phyloP scores from a whole-genome alignment of 2,113 vertebrate species.

The Chloropsis hardwickii region DNA sequence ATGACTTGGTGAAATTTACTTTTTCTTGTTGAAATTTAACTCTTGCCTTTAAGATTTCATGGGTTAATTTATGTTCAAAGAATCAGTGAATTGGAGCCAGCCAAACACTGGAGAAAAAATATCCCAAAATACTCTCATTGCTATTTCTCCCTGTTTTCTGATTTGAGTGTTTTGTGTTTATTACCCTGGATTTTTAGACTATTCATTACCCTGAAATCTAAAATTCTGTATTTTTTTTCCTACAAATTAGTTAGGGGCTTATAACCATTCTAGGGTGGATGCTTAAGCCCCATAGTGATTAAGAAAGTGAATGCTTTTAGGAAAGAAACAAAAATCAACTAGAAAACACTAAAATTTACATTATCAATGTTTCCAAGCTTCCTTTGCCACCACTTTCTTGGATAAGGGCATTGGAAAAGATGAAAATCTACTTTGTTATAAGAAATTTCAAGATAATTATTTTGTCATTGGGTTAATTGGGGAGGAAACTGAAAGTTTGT shows the following conservation, averaged over 20 bases:
- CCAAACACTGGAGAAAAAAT: neutral
- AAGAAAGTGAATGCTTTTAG: neutral
- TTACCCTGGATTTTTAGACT: neutral
- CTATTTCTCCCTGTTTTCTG: neutral
- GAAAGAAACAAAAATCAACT: neutral
- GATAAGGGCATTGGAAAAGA: neutral
- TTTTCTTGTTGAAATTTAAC: neutral
- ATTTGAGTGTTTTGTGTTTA: neutral
- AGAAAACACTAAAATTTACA: neutral
- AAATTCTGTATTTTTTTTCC: neutral
- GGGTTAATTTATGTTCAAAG: rapidly evolving
- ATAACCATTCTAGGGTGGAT: neutral
- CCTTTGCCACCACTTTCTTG: neutral
- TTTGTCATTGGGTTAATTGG: neutral
- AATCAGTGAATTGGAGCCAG: neutral
- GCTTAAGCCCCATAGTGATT: neutral
- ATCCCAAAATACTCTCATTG: neutral
- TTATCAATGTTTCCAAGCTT: neutral
- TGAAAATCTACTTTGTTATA: constrained; percentile 1
- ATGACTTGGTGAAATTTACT: neutral
- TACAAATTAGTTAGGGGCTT: neutral
- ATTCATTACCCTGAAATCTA: neutral
- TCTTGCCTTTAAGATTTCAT: neutral
- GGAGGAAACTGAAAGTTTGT: neutral
- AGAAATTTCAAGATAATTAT: neutral